Evolutionary conservation across 2,797 vertebrate genomes (phyloP), one percentile per base, ranked within the genome.

Genomic region (Valencia hispanica): DNA sequence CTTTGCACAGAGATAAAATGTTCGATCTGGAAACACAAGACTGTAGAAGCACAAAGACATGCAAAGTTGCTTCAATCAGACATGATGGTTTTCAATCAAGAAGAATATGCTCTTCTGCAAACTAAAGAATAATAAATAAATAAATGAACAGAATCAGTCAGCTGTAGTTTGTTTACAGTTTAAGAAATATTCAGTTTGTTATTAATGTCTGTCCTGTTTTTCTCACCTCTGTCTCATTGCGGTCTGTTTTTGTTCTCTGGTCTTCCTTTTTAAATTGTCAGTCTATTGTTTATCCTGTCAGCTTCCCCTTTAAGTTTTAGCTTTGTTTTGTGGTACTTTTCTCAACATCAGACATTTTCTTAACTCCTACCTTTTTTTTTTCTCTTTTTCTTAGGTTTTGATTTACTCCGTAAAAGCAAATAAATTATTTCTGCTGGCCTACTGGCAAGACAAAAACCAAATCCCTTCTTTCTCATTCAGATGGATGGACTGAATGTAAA

Each of bases 1-100:
- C 93, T 97, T 99, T 4, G 97, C 96, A 7, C 97, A 99, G 25
- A 99, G 87, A 87, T 98, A 99, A 90, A 96, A 99, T 0, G 97
- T 99, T 83, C 98, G 95, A 79, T 97, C 95, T 1, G 98, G 97
- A 92, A 99, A 99, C 88, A 99, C 98, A 82, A 99, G 89, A 86
- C 98, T 99, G 92, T 34, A 78, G 82, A 88, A n/a, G 88, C 1
- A 88, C 1, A 78, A 1, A 57, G 18, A 79, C 30, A 41, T 3
- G 4, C 1, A 65, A 3, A 32, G 22, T 45, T 25, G 55, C 25
- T n/a, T 66, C 25, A 66, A 65, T 20, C 20, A 41, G 18, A 34
- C 32, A 66, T 39, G 12, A 3, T 22, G 20, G 36, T 66, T 50
- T 70, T 50, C 11, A 22, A 70, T 34, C 1, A 50, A 22, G 34